Evolutionary conservation across 1,140 invertebrate genomes (phyloP).

Genomic region (Nilaparvata lugens): DNA sequence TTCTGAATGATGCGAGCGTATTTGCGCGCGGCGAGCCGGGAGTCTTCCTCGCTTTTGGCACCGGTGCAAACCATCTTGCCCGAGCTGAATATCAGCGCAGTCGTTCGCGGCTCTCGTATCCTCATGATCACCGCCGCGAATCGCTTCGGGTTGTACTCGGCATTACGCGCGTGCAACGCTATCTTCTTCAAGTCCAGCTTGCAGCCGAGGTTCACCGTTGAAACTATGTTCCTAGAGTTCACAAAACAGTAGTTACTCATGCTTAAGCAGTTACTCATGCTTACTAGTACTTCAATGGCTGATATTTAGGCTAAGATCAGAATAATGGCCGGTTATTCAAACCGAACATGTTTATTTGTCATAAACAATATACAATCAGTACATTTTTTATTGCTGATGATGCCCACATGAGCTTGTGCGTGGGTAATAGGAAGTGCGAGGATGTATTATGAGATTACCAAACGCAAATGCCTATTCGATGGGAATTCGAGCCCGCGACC

Average conservation of each 20-base stretch:
- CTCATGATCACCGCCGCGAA: constrained; percentile 99
- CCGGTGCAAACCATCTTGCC: constrained; percentile 99
- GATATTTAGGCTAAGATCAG: too few species aligned
- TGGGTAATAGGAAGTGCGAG: too few species aligned
- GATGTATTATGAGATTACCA: too few species aligned
- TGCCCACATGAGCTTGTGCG: too few species aligned
- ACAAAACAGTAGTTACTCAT: neutral
- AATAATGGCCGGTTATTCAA: too few species aligned
- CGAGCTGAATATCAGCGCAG: constrained; percentile 97
- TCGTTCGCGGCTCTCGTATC: constrained; percentile 96
- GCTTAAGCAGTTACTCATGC: too few species aligned
- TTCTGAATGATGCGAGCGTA: constrained; percentile 99
- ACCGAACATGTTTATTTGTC: too few species aligned
- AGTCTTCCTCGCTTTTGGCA: constrained; percentile 98
- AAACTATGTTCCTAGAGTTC: constrained; percentile 82
- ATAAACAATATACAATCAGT: too few species aligned
- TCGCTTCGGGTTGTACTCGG: constrained; percentile 99
- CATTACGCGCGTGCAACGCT: constrained; percentile 96
- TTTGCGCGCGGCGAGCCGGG: constrained; percentile 91
- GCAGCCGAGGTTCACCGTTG: constrained; percentile 94
- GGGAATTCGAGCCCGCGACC: too few species aligned
- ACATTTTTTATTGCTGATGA: too few species aligned
- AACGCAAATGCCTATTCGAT: too few species aligned
- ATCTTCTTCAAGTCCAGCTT: constrained; percentile 96
- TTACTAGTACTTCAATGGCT: too few species aligned